Evolutionary conservation across 1,140 invertebrate genomes (phyloP).

Genomic region (Eurytemora carolleeae): DNA sequence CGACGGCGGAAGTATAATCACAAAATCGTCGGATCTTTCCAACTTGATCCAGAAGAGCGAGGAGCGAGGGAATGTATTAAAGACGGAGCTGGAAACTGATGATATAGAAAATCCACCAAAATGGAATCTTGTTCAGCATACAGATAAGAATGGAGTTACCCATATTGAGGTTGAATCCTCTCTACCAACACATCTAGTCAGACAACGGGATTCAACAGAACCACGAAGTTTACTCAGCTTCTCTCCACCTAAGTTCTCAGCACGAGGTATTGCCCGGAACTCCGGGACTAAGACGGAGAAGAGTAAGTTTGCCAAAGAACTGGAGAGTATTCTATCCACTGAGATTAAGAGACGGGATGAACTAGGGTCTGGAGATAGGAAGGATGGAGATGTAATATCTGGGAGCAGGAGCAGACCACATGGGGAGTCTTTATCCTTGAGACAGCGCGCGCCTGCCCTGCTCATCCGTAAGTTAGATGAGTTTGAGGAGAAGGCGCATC

Average conservation of each 20-base stretch:
- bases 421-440: not conserved
- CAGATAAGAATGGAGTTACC: constrained; percentile 1
- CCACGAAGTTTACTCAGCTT: not conserved
- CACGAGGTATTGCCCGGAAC: no score
- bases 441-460: not conserved
- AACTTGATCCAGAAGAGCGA: not conserved
- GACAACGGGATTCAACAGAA: not conserved
- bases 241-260: not conserved
- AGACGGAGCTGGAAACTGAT: not conserved
- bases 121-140: constrained; percentile 1
- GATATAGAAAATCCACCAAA: not conserved
- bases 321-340: not conserved
- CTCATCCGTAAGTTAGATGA: constrained; percentile 2
- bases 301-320: not conserved
- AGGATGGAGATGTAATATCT: not conserved
- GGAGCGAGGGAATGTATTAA: not conserved
- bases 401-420: not conserved
- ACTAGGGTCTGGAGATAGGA: not conserved
- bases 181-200: not conserved
- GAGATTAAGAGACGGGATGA: not conserved
- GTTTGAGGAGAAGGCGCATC: constrained; percentile 1
- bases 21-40: not conserved
- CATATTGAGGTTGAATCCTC: constrained; percentile 2
- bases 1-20: not conserved
- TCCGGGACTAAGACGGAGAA: not conserved